Base-by-base conservation (phyloP, 2,797 vertebrate species). In the Diceros bicornis region DNA sequence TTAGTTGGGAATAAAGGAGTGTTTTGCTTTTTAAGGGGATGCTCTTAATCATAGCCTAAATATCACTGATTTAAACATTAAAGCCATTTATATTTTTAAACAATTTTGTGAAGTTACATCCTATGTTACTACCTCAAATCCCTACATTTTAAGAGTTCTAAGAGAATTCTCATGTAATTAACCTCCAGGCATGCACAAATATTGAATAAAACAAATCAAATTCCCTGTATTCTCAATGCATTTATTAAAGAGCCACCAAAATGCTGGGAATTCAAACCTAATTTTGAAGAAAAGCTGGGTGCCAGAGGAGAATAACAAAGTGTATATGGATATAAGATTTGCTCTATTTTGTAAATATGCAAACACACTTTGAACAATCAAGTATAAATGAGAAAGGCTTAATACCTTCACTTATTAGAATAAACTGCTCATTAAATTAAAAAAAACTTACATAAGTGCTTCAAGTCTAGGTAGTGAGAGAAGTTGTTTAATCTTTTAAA, bases 401-500 rank as follows among this genome's bases (percentile, higher is more conserved):
- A 81, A 78, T 72, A 55, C 9, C n/a, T 37, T 62, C 8, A 21
- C 52, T 94, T 61, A 79, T 59, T 89, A 74, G 44, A 74, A 86
- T 78, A 86, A 68, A 34, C 6, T 64, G 12, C 37, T 75, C 57
- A 84, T 84, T 90, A 55, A 92, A 57, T 66, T 32, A 41, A 66
- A 69, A 81, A 81, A 84, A 75, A 34, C 55, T 18, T 64, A 91
- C 88, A 68, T 68, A 47, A n/a, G 20, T 75, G 18, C 29, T 92
- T 95, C n/a, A 83, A 96, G 64, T 6, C n/a, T 69, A 47, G 27
- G 44, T 57, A n/a, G 25, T 17, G 29, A 17, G 16, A 16, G 62
- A 14, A 78, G 29, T 37, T 62, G 37, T 66, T 77, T 75, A 84
- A 69, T 92, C 29, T 95, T 95, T 75, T 86, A 95, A 90, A 94